These are phyloP conservation scores for Microdon myrmicae DNA, from an alignment of 2,888 invertebrate species.

Conservation along the genomic window DNA sequence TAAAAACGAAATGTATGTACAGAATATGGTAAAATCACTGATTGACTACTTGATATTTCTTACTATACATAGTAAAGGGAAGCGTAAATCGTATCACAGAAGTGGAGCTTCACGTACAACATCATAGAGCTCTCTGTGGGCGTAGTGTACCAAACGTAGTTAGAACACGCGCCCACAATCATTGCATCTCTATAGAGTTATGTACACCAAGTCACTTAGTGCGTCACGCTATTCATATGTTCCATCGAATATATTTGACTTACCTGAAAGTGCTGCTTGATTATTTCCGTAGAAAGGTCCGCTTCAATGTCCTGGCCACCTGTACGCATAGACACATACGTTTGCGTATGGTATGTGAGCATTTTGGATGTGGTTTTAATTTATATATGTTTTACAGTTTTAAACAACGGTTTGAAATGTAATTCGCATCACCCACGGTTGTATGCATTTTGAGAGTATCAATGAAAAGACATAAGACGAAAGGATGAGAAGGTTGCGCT, in stretches of 20 bases:
- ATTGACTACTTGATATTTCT: not conserved
- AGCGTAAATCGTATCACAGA: not conserved
- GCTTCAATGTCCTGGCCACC: slow-evolving; percentile 67
- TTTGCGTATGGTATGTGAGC: slow-evolving; percentile 56
- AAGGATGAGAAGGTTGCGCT: slow-evolving; percentile 23
- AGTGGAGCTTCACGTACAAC: not conserved
- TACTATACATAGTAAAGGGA: slow-evolving; percentile 7
- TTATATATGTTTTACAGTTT: slow-evolving; percentile 13
- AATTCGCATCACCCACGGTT: no score
- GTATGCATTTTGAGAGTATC: no score
- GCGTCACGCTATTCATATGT: not conserved
- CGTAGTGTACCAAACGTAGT: no score
- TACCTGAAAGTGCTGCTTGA: slow-evolving; percentile 68
- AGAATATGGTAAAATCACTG: no score
- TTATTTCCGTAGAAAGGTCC: slow-evolving; percentile 67
- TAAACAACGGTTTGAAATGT: slow-evolving; percentile 34
- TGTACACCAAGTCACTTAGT: not conserved
- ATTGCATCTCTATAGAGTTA: no score
- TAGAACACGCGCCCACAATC: no score
- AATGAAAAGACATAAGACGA: no score
- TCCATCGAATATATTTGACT: slow-evolving; percentile 54
- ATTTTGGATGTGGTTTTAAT: slow-evolving; percentile 42
- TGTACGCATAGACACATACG: slow-evolving; percentile 54
- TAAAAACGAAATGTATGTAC: slow-evolving; percentile 62
- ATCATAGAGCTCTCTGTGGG: not conserved